Base-by-base conservation (phyloP, 2,888 invertebrate genomes). In the Cephus rjabovi region DNA sequence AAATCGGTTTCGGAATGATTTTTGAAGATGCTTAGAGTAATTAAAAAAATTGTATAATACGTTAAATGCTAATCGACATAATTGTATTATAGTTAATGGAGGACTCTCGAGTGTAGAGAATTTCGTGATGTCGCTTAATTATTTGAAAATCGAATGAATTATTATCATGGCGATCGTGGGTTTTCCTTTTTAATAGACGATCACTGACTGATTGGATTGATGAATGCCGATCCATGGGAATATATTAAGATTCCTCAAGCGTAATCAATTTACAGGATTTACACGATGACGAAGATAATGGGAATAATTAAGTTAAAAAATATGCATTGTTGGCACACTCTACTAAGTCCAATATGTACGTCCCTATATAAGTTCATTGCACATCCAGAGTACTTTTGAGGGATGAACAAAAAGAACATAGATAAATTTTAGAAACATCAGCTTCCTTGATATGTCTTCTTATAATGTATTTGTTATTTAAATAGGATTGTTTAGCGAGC, bases 381-480 rank as follows among this genome's bases (percentile, higher is more conserved):
- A 40, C 40, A 40, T 40, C 40, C 15, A 40, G 40, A 76, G 30
- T 33, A 70, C 30, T 30, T 70, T 30, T 12, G 33, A 70, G 33
- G 33, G 12, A 23, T 76, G 35, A 35, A 35, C 15, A 70, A 76
- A 76, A 69, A 71, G 33, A 78, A 37, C 37, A 78, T 76, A 71
- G 56, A 78, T 81, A 85, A 83, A 82, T 86, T 85, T 85, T 81
- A 84, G 83, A 81, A 86, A 86, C 85, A 85, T 84, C 85, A 83
- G 86, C 88, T 89, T 89, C 89, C 88, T 86, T 86, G 83, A 86
- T 78, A 86, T 83, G 89, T 90, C 89, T 90, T 90, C 89, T 89
- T 89, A 70, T 69, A 75, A 85, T 86, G 83, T 85, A 85, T 87
- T 88, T 87, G 85, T 88, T 89, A 88, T 87, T 86, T 86, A 84